Conservation (phyloP, 2,797 vertebrate genomes). For the Gallinago stenura region DNA sequence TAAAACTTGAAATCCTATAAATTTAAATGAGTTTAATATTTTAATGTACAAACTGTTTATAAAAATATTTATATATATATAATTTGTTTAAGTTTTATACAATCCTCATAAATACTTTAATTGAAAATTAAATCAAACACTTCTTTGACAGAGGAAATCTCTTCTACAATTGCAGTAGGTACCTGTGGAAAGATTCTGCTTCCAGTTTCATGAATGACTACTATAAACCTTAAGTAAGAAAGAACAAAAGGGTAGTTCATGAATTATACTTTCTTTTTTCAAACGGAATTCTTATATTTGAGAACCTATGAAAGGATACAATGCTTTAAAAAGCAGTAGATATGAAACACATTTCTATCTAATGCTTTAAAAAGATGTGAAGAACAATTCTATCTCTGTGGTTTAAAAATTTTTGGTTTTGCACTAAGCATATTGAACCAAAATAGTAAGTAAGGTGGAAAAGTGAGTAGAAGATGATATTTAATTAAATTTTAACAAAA, state of each 20-base stretch:
- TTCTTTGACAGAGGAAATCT: neutral
- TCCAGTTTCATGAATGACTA: neutral
- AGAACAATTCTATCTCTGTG: neutral
- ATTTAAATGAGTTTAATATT: neutral
- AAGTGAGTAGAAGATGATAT: neutral
- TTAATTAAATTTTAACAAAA: neutral
- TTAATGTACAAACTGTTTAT: neutral
- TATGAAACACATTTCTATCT: neutral
- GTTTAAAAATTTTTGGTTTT: neutral
- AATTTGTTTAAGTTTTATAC: neutral
- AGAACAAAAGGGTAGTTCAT: neutral
- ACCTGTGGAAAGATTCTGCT: neutral
- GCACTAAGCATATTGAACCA: neutral
- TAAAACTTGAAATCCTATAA: neutral
- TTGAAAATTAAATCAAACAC: neutral
- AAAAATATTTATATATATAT: neutral
- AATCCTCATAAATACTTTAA: neutral
- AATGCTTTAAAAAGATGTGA: neutral
- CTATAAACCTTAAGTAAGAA: neutral
- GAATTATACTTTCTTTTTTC: neutral
- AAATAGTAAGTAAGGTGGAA: neutral
- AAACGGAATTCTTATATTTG: neutral
- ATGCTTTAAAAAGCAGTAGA: neutral
- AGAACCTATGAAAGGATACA: neutral
- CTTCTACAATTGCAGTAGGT: neutral